A percentile compares a stretch with the other conserved stretches of the same genome.
These are phyloP conservation scores for Glomeris marginata DNA, from an alignment of 2,888 invertebrate species.

Conservation along the genomic window DNA sequence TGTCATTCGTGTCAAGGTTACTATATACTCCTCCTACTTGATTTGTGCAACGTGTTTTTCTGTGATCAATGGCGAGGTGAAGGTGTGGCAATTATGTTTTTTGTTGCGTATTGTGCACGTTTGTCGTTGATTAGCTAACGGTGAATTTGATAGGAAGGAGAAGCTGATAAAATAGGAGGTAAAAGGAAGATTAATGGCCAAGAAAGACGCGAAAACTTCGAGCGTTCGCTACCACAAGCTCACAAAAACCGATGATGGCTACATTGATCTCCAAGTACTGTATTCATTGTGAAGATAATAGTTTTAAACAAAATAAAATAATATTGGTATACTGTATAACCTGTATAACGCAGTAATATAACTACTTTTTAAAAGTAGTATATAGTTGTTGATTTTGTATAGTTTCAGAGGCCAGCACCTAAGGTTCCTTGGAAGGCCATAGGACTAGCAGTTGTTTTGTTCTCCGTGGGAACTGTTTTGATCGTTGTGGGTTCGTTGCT, in stretches of 20 bases:
- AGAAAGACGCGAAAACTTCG: constrained; percentile 15
- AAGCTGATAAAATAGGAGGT: too few species aligned
- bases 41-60: too few species aligned
- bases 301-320: too few species aligned
- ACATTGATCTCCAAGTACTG: constrained; percentile 45
- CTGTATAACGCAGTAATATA: too few species aligned
- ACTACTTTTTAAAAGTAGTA: too few species aligned
- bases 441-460: constrained; percentile 54
- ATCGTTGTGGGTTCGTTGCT: constrained; percentile 63
- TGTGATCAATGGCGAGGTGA: not conserved
- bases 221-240: constrained; percentile 39
- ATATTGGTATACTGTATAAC: too few species aligned
- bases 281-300: too few species aligned
- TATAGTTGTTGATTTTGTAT: constrained; percentile 16
- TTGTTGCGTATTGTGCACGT: not conserved
- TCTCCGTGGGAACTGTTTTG: constrained; percentile 57
- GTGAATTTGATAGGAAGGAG: not conserved
- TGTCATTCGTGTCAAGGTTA: too few species aligned
- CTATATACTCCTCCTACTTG: too few species aligned
- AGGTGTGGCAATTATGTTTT: not conserved
- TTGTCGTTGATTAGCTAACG: not conserved
- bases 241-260: constrained; percentile 44
- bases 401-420: constrained; percentile 37
- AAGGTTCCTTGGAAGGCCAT: constrained; percentile 77
- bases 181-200: constrained; percentile 16